Evolutionary conservation across 2,888 invertebrate species (phyloP).

Genomic region (Halictus quadricinctus): DNA sequence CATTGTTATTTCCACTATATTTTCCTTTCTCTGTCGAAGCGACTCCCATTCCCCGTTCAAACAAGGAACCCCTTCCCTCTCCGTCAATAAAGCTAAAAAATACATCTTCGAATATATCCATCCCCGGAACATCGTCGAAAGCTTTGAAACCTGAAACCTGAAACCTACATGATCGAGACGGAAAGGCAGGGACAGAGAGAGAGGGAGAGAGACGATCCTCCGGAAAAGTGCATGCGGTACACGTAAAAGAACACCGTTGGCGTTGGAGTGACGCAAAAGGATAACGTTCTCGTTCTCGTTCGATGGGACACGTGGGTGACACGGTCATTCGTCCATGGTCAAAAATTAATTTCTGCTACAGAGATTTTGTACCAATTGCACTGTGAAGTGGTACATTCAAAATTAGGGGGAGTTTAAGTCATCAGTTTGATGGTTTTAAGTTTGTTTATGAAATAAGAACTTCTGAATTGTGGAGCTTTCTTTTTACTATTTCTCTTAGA

Average conservation of each 20-base stretch:
- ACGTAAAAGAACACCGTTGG: background rate
- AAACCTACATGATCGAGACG: background rate
- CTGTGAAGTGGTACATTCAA: background rate
- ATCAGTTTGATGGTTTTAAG: background rate
- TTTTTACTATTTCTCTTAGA: too few species aligned
- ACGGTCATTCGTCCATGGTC: background rate
- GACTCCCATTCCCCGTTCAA: background rate
- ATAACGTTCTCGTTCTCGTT: background rate
- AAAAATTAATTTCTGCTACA: background rate
- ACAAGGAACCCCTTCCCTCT: background rate
- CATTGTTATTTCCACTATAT: slow-evolving; percentile 17
- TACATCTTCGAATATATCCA: background rate
- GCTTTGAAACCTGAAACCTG: slow-evolving; percentile 5
- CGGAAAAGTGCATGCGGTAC: background rate
- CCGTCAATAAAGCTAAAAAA: slow-evolving; percentile 4
- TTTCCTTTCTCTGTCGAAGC: background rate
- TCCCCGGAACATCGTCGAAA: background rate
- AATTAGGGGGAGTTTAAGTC: too few species aligned
- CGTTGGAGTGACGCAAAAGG: background rate
- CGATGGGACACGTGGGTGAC: background rate
- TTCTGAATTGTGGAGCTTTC: too few species aligned
- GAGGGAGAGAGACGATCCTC: background rate
- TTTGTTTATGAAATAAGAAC: too few species aligned
- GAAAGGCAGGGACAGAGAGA: background rate
- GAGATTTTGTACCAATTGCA: background rate